Evolutionary conservation across 2,113 vertebrate genomes (phyloP), one percentile per base, ranked within the genome.

Genomic region (Maccullochella peelii): DNA sequence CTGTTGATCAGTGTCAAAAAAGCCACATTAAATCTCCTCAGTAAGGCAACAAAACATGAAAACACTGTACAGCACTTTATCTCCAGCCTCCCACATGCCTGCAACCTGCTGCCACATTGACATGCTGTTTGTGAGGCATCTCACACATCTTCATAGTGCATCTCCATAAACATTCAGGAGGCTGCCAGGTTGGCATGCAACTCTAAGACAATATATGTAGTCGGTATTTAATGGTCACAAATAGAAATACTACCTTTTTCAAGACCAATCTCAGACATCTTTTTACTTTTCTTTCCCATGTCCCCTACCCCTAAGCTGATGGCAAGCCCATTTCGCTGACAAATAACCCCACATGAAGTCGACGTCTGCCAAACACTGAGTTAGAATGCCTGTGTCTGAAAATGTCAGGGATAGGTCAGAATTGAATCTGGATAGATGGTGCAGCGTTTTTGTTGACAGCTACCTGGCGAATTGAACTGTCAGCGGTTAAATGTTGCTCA

Each of bases 341-440:
- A 94, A 92, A 94, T 83, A 89, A 88, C 79, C 79, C 85, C 71
- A 25, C 75, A 87, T 77, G 75, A 91, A 92, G 80, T 82, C 70
- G 38, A 20, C 18, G 55, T 85, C 85, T 87, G 82, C 82, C 71
- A 80, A 82, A 81, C 77, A 61, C 72, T 18, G 49, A 77, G 83
- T 57, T n/a, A 75, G 77, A 86, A 67, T 44, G 80, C 52, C 73
- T 16, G 61, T 71, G 57, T 82, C 73, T 90, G 80, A 77, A 92
- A 94, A 95, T 94, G 89, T 91, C 91, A 94, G 66, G 59, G 78
- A 93, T 90, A 91, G 94, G 93, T 94, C 92, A 92, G 70, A 76
- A 76, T n/a, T 52, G 68, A 84, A 87, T 72, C 40, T 49, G 76
- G 82, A 89, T 89, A 80, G 77, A 88, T 88, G 73, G 82, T 73